Base-by-base conservation (phyloP, 2,888 invertebrate genomes). In the Thumatha senex region DNA sequence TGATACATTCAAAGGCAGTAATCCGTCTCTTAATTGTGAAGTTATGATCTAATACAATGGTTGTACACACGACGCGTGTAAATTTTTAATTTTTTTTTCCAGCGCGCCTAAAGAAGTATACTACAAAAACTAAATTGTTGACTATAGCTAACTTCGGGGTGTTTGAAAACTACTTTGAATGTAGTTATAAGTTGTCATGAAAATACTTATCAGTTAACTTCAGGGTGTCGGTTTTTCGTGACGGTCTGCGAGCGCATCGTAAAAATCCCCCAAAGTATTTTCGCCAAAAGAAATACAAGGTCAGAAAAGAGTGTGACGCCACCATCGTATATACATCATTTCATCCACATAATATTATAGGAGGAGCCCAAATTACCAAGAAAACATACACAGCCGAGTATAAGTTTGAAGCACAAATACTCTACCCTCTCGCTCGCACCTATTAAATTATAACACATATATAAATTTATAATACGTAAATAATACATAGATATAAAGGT, bases 341-440 rank as follows among this genome's bases (percentile, higher is more conserved):
- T 40, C 39, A 18, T 29, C 18, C 39, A 40, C 36, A 13, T 8
- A 3, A 33, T 30, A 8, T 15, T 14, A 29, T 9, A 24, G 31
- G 40, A 52, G 67, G 61, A 50, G 34, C 60, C 66, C 63, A 55
- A 64, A 61, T 44, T 61, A 72, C 68, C 72, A 66, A 68, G 67
- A 47, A 38, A 51, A 60, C 61, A 67, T 52, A 54, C 58, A 64
- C 57, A 60, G 62, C 56, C 48, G 54, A 54, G 48, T 56, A 49
- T 51, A 40, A 47, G 31, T 52, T 24, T 11, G 11, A 67, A 67
- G 69, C 67, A 42, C 43, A 46, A 50, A 33, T 13, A 47, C 33
- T 13, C 46, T 47, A 51, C 51, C 36, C 51, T 47, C 51, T 47
- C 51, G 38, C 43, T 43, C 47, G 13, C 7, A 34, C 39, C 29